A percentile compares a stretch with the other conserved stretches of the same genome.
Evolutionary conservation across 2,113 vertebrate species (phyloP).

Genomic region (Oenanthe melanoleuca): DNA sequence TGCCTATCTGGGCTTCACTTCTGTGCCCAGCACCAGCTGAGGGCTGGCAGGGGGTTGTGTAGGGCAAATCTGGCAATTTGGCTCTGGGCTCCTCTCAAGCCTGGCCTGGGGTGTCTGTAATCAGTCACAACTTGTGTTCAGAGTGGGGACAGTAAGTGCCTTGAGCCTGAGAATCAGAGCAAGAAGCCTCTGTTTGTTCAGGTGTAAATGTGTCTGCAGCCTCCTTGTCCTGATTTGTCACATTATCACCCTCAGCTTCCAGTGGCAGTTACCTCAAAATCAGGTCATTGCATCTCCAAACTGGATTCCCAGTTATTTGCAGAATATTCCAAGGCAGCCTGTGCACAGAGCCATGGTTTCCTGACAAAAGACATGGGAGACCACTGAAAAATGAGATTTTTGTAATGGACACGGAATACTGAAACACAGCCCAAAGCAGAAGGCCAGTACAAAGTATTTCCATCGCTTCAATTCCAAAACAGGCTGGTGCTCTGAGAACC

Average conservation of each 20-base stretch:
- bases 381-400: background rate
- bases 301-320: background rate
- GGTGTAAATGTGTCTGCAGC: constrained; percentile 5
- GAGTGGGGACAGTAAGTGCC: background rate
- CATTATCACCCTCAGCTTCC: background rate
- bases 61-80: background rate
- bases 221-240: constrained; percentile 1
- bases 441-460: background rate
- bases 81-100: background rate
- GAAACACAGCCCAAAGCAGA: background rate
- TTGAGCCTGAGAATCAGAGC: background rate
- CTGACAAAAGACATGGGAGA: background rate
- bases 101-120: background rate
- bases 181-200: background rate
- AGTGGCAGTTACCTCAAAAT: constrained; percentile 13
- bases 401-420: background rate
- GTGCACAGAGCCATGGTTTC: background rate
- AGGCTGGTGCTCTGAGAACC: background rate
- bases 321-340: background rate
- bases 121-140: background rate
- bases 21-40: background rate
- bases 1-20: background rate
- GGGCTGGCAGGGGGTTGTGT: background rate
- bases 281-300: background rate
- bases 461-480: background rate